Percentiles rank a stretch among this genome's conserved stretches.
Evolutionary conservation across 2,113 vertebrate species (phyloP).

Genomic region (Nycticryphes semicollaris): DNA sequence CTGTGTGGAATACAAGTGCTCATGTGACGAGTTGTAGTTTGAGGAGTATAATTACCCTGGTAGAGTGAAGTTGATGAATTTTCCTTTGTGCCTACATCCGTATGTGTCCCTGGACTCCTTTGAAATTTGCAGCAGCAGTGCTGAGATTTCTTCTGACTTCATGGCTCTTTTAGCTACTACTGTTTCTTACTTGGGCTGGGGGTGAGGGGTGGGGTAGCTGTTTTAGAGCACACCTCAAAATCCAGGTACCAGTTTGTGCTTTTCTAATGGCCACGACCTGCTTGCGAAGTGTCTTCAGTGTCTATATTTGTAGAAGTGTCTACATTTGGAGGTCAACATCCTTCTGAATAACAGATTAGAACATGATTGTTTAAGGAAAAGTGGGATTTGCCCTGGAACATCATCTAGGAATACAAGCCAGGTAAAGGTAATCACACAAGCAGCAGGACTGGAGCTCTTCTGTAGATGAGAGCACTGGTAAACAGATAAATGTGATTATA

Average conservation of each 20-base stretch:
- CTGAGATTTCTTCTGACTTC: not conserved
- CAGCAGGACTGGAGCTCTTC: not conserved
- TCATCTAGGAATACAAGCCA: not conserved
- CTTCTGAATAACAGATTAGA: not conserved
- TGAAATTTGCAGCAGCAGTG: not conserved
- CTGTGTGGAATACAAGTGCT: not conserved
- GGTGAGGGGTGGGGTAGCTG: not conserved
- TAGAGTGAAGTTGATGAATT: not conserved
- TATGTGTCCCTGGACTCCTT: not conserved
- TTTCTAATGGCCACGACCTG: not conserved
- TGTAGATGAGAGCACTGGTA: not conserved
- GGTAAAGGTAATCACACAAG: not conserved
- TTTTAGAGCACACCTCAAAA: not conserved
- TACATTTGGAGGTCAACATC: not conserved
- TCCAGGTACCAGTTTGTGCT: not conserved
- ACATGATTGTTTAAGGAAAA: not conserved
- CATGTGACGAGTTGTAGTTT: not conserved
- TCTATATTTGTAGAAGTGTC: too few species aligned
- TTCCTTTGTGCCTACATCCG: not conserved
- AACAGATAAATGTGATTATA: not conserved
- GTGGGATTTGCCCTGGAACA: not conserved
- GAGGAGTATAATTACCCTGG: not conserved
- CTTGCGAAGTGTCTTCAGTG: not conserved
- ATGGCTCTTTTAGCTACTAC: not conserved
- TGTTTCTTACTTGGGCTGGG: too few species aligned